phyloP scores from a whole-genome alignment of 2,113 vertebrate species.

The Eublepharis macularius region DNA sequence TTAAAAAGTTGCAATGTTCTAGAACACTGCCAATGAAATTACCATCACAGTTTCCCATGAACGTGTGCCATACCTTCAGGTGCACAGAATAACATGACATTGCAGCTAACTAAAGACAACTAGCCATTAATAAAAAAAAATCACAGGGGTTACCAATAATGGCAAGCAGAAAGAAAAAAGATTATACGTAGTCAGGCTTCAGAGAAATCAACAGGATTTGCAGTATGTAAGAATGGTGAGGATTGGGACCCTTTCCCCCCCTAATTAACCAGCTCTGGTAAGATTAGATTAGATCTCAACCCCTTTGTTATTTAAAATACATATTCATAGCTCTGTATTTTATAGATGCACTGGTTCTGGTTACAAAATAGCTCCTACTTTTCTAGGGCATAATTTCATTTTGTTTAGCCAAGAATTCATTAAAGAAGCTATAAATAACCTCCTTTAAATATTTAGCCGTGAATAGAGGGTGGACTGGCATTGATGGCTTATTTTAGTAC shows the following conservation, averaged over 20 bases:
- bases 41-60: no score
- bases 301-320: slow-evolving; percentile 76
- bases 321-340: slow-evolving; percentile 77
- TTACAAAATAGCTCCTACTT: slow-evolving; percentile 80
- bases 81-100: not conserved
- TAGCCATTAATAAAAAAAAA: not conserved
- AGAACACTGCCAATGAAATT: no score
- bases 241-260: slow-evolving; percentile 54
- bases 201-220: not conserved
- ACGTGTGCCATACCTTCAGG: no score
- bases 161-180: not conserved
- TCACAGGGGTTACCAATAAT: not conserved
- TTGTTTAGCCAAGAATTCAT: slow-evolving; percentile 82
- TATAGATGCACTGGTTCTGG: slow-evolving; percentile 75
- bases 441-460: slow-evolving; percentile 79
- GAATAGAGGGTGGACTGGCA: slow-evolving; percentile 81
- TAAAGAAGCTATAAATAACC: slow-evolving; percentile 81
- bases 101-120: not conserved
- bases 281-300: slow-evolving; percentile 59
- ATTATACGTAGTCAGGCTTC: not conserved
- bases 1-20: no score
- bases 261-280: slow-evolving; percentile 69
- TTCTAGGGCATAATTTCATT: slow-evolving; percentile 82
- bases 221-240: slow-evolving; percentile 49
- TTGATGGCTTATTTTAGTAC: slow-evolving; percentile 78